Percentiles rank a stretch among this genome's conserved stretches.
Evolutionary conservation across 2,113 vertebrate species (phyloP).

Genomic region (Chionodraco myersi): DNA sequence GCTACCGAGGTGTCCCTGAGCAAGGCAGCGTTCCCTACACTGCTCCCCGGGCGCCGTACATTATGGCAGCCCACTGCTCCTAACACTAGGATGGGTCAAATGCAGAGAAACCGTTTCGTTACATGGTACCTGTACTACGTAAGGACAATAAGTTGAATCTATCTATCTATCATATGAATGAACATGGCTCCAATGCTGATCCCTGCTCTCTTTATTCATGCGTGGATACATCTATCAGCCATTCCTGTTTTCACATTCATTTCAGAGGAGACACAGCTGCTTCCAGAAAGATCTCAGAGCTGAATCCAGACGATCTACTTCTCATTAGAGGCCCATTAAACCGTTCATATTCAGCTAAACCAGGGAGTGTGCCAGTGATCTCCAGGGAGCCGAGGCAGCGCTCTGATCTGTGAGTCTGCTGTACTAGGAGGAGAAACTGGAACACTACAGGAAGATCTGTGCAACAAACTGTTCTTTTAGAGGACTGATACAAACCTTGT

Average conservation of each 20-base stretch:
- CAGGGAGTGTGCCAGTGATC: conserved; percentile 14
- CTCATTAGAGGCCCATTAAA: conserved; percentile 65
- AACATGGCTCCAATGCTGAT: no score
- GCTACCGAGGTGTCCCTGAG: no score
- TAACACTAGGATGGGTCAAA: no score
- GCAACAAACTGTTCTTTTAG: conserved; percentile 14
- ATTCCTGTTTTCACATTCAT: conserved; percentile 11
- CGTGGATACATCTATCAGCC: conserved; percentile 10
- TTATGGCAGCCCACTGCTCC: no score
- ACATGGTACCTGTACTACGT: no score
- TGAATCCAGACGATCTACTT: conserved; percentile 17
- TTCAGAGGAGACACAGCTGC: conserved; percentile 35
- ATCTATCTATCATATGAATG: no score
- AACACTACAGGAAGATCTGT: conserved; percentile 4
- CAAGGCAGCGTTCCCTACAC: no score
- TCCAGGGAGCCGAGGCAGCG: conserved; percentile 16
- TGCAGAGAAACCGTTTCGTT: no score
- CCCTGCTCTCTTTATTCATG: no score
- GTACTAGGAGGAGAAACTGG: conserved; percentile 5
- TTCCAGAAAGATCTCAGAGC: conserved; percentile 31
- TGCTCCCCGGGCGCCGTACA: no score
- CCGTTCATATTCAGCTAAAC: conserved; percentile 54
- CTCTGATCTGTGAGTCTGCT: conserved; percentile 21
- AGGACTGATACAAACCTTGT: conserved; percentile 87
- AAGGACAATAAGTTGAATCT: no score